phyloP scores from a whole-genome alignment of 1,140 invertebrate genomes.

The Solenopsis fugax region DNA sequence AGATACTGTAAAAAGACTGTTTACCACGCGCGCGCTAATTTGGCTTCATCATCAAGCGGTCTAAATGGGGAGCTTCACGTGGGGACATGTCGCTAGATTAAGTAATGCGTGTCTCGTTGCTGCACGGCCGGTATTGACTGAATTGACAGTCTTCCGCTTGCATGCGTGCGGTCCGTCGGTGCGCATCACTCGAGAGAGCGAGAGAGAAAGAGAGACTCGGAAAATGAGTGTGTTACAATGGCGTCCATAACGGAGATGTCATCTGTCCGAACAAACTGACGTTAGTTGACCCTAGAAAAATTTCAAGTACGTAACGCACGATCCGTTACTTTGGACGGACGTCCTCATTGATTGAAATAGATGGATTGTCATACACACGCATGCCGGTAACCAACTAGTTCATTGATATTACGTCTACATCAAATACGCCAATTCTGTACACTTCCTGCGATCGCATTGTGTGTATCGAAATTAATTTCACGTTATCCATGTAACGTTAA shows the following conservation, averaged over 20 bases:
- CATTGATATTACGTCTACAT: conserved; percentile 54
- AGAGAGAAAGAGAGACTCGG: conserved; percentile 12
- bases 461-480: conserved; percentile 32
- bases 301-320: conserved; percentile 52
- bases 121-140: conserved; percentile 48
- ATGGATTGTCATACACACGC: conserved; percentile 49
- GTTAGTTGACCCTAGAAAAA: conserved; percentile 61
- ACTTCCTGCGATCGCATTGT: background rate
- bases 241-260: conserved; percentile 57
- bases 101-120: conserved; percentile 58
- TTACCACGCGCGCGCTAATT: conserved; percentile 22
- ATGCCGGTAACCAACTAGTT: conserved; percentile 23
- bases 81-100: conserved; percentile 52
- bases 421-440: conserved; percentile 6
- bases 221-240: conserved; percentile 62
- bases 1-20: background rate
- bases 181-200: conserved; percentile 19
- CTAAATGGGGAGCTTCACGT: conserved; percentile 34
- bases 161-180: conserved; percentile 37
- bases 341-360: conserved; percentile 54
- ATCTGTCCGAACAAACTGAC: conserved; percentile 56
- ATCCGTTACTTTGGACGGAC: conserved; percentile 51
- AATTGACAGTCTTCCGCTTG: conserved; percentile 64
- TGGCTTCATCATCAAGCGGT: conserved; percentile 3
- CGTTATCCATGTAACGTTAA: conserved; percentile 1